Evolutionary conservation across 1,140 invertebrate species (phyloP).

Genomic region (Drosophila oshimai): DNA sequence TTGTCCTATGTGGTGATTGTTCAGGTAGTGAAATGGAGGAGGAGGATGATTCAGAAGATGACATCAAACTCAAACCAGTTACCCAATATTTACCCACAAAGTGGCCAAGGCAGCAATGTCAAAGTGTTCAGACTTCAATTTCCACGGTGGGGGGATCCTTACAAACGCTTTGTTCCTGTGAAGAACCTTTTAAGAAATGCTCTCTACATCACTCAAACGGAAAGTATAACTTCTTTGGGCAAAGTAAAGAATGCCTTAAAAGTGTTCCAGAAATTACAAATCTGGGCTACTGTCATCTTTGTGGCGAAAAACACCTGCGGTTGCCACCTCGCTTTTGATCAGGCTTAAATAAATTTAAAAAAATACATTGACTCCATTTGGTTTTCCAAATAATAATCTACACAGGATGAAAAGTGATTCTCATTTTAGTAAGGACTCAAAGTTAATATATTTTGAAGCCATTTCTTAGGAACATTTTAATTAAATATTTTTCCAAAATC

Average conservation of each 20-base stretch:
- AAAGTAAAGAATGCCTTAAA: background rate
- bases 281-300: constrained; percentile 13
- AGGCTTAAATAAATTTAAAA: constrained; percentile 5
- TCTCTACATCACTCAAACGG: background rate
- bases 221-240: background rate
- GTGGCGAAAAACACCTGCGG: constrained; percentile 12
- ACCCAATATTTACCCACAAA: background rate
- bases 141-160: background rate
- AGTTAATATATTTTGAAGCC: too few relatives aligned
- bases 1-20: constrained; percentile 3
- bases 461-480: background rate
- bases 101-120: background rate
- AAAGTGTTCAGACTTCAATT: too few relatives aligned
- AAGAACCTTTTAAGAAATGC: background rate
- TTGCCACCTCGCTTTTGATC: constrained; percentile 12
- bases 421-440: too few relatives aligned
- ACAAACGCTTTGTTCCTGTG: background rate
- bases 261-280: background rate
- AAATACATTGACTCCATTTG: background rate
- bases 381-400: background rate
- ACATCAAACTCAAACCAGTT: background rate
- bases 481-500: background rate
- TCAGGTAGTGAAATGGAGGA: background rate
- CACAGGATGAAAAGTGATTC: background rate
- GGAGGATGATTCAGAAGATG: background rate